These are phyloP conservation scores for Phrynocephalus forsythii DNA, from an alignment of 2,797 vertebrate genomes.

Conservation along the genomic window DNA sequence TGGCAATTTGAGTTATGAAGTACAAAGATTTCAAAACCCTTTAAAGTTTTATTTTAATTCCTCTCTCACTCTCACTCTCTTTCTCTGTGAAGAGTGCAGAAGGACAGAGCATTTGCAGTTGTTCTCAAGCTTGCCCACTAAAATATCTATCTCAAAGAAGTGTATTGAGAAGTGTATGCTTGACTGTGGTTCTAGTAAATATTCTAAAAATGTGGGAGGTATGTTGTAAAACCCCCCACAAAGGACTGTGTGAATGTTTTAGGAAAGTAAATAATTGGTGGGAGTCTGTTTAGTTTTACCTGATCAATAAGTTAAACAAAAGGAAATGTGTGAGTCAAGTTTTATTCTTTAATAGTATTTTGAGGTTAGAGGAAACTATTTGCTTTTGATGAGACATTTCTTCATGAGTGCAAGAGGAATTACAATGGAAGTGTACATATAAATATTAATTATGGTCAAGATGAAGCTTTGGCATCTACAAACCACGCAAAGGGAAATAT, in stretches of 20 bases:
- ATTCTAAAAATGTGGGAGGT: not conserved
- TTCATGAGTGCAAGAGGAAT: not conserved
- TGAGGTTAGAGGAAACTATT: not conserved
- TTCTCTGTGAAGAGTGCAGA: not conserved
- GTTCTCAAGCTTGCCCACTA: not conserved
- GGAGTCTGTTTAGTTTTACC: not conserved
- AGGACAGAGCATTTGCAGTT: conserved; percentile 1
- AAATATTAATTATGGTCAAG: not conserved
- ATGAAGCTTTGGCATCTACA: not conserved
- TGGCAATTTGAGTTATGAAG: conserved; percentile 28
- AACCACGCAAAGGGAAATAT: not conserved
- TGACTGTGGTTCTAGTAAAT: not conserved
- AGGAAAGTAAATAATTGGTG: conserved; percentile 3
- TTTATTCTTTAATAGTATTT: not conserved
- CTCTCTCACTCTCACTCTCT: too few relatives aligned
- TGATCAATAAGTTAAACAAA: not conserved
- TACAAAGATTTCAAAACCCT: conserved; percentile 27
- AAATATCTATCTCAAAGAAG: not conserved
- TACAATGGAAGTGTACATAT: not conserved
- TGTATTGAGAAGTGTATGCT: not conserved
- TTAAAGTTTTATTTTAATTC: not conserved
- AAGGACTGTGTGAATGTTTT: not conserved
- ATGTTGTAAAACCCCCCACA: too few relatives aligned
- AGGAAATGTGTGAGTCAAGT: not conserved
- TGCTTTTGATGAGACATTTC: not conserved